phyloP scores from a whole-genome alignment of 1,140 invertebrate species.

The Leguminivora glycinivorella region DNA sequence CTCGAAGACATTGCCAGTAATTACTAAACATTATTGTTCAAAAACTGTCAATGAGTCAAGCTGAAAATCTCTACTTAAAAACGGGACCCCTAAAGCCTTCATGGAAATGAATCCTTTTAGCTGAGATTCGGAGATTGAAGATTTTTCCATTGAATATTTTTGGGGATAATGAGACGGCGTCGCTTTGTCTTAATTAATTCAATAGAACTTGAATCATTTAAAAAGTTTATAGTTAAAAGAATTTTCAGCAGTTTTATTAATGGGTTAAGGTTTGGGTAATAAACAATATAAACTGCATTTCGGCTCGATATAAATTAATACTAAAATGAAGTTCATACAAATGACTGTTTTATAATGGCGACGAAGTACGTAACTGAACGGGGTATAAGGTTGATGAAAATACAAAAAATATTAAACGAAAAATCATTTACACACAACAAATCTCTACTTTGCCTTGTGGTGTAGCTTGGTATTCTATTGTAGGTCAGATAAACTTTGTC shows the following conservation, averaged over 20 bases:
- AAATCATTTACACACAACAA: too few species aligned
- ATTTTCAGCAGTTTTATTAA: neutral
- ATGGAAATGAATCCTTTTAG: conserved; percentile 15
- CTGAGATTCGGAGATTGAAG: conserved; percentile 26
- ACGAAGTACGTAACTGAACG: neutral
- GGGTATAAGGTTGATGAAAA: neutral
- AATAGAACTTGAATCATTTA: conserved; percentile 2
- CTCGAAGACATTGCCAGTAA: neutral
- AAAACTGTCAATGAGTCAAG: neutral
- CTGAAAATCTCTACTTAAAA: neutral
- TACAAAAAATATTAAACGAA: neutral
- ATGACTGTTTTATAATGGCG: neutral
- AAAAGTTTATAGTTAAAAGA: neutral
- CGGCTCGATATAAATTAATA: too few species aligned
- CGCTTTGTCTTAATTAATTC: conserved; percentile 25
- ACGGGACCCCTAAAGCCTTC: neutral
- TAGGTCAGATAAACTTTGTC: conserved; percentile 12
- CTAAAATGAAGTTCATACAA: too few species aligned
- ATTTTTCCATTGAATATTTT: conserved; percentile 28
- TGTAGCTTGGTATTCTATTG: neutral
- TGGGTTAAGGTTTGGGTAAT: too few species aligned
- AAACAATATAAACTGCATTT: too few species aligned
- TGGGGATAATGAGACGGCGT: conserved; percentile 19
- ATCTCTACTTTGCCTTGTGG: neutral
- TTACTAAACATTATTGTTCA: neutral